Conservation (phyloP, 2,113 vertebrate genomes). For the Lepidothrix coronata region DNA sequence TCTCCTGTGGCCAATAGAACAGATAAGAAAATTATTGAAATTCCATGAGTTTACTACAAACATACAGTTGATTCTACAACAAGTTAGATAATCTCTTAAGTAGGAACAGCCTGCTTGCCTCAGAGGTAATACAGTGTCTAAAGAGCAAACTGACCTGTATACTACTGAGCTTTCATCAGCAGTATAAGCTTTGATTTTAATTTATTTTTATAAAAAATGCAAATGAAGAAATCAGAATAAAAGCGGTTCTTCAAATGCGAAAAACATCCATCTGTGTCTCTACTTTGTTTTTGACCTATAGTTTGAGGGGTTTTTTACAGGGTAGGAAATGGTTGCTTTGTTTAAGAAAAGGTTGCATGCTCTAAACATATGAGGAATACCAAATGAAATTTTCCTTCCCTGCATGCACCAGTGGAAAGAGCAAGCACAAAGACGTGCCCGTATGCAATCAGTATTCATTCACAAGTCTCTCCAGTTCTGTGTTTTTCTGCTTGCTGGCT, state of each 20-base stretch:
- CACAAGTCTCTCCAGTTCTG: not conserved
- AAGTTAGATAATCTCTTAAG: not conserved
- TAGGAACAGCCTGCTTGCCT: not conserved
- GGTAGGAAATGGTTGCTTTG: not conserved
- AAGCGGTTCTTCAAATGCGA: not conserved
- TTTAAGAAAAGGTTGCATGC: not conserved
- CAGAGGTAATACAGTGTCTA: not conserved
- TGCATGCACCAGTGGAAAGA: not conserved
- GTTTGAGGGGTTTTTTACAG: not conserved
- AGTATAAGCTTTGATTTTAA: not conserved
- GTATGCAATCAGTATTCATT: not conserved
- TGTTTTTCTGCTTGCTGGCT: not conserved
- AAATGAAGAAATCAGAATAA: not conserved
- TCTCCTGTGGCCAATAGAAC: not conserved
- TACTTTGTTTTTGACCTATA: not conserved
- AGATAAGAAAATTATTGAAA: slow-evolving; percentile 22
- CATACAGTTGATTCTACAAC: not conserved
- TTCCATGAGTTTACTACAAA: not conserved
- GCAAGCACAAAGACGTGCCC: not conserved
- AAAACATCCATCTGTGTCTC: not conserved
- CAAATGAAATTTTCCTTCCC: not conserved
- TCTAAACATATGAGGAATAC: not conserved
- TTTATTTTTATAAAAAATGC: not conserved
- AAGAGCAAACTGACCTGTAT: not conserved
- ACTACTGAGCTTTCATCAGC: not conserved